Evolutionary conservation across 2,888 invertebrate species (phyloP), one percentile per base, ranked within the genome.

Genomic region (Brachyptera putata): DNA sequence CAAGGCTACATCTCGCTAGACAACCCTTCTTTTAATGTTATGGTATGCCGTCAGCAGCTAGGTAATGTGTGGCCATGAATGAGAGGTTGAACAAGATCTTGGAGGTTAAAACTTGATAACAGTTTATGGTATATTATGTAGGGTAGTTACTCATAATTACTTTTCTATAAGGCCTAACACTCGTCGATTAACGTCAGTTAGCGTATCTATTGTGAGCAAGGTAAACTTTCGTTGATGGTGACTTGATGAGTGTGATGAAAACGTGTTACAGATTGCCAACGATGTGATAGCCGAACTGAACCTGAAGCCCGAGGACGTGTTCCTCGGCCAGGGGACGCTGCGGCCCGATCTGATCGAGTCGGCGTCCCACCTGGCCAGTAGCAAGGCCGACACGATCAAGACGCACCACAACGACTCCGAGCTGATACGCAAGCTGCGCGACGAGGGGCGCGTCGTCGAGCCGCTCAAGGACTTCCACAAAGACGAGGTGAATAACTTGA

Each of bases 391-490:
- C 70, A 90, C 90, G 25, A 99, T 99, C 72, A 99, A 99, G 79
- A 99, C 99, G 24, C 99, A 99, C 76, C 99, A 99, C 80, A 99
- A 99, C 76, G 99, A 99, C 77, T 96, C 95, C 11, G 95, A 94
- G 72, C 80, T 98, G 60, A 95, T 99, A 60, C 80, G 96, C 61
- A 80, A 84, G 68, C 77, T 76, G 39, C 70, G 85, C 60, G 75
- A 76, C 24, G 70, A 79, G 72, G 95, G 96, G 11, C 81, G 93
- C 58, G 96, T 99, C 18, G 89, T 99, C 11, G 99, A 99, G 76
- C 99, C 99, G n/a, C 80, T 99, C 60, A 89, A 88, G 76, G 98
- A 99, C 79, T 99, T 99, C 74, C 99, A 99, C 76, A 99, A 99
- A 79, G 98, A 98, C 73, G 98, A 98, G 82, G 93, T 89, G 59